Conservation (phyloP, 2,113 vertebrate genomes). For the Sebastes schlegelii region DNA sequence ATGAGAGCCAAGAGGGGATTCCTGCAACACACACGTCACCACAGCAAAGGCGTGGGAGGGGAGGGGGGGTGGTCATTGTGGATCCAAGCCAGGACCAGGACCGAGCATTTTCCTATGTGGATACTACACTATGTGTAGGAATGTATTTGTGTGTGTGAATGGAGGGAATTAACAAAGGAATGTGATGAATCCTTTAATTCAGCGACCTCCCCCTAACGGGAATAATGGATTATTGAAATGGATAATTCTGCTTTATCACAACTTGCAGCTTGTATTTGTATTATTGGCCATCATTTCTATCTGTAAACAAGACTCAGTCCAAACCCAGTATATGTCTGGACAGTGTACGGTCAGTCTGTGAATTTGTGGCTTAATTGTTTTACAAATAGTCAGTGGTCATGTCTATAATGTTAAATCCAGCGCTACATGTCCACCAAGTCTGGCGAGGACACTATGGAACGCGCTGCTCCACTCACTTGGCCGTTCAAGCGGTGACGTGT, state of each 20-base stretch:
- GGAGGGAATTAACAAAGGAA: background rate
- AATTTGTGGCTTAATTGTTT: too few species aligned
- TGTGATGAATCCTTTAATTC: background rate
- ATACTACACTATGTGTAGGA: background rate
- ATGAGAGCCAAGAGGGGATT: constrained; percentile 71
- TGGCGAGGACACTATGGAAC: too few species aligned
- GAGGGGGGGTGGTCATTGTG: constrained; percentile 3
- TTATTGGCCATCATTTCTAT: background rate
- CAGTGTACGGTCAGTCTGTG: too few species aligned
- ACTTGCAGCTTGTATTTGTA: background rate
- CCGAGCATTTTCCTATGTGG: constrained; percentile 2
- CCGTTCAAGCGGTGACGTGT: too few species aligned
- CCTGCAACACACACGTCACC: constrained; percentile 64
- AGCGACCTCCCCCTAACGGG: background rate
- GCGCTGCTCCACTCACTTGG: too few species aligned
- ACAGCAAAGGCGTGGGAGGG: background rate
- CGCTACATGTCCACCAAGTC: too few species aligned
- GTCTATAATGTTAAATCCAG: too few species aligned
- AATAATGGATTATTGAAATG: background rate
- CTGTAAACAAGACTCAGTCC: background rate
- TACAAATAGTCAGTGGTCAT: too few species aligned
- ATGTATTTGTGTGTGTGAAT: background rate
- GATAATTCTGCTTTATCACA: background rate
- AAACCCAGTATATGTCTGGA: too few species aligned
- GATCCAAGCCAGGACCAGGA: background rate